Conservation (phyloP, 2,797 vertebrate genomes). For the Synanceia verrucosa region DNA sequence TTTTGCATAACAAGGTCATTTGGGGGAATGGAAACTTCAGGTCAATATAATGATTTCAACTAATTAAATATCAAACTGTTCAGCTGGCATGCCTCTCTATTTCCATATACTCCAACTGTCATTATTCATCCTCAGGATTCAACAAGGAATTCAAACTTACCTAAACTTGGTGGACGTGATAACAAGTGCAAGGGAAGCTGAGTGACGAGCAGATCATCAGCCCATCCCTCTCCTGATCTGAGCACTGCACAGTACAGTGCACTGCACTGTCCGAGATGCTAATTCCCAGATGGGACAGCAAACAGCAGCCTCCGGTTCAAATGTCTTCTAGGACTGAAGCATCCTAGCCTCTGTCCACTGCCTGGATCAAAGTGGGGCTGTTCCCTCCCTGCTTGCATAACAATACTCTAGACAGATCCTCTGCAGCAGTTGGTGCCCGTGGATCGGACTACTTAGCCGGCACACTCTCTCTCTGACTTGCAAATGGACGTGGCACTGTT, state of each 20-base stretch:
- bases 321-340: constrained; percentile 28
- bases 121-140: neutral
- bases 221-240: neutral
- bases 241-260: neutral
- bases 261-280: constrained; percentile 14
- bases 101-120: too few relatives aligned
- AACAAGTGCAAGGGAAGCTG: constrained; percentile 13
- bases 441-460: constrained; percentile 62
- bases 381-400: constrained; percentile 74
- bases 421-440: constrained; percentile 68
- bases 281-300: constrained; percentile 23
- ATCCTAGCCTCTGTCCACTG: constrained; percentile 53
- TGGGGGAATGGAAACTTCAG: neutral
- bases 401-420: constrained; percentile 67
- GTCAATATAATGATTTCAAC: constrained; percentile 18
- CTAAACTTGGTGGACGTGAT: constrained; percentile 28
- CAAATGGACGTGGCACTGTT: constrained; percentile 73
- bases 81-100: neutral
- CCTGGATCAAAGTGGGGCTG: constrained; percentile 69
- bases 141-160: constrained; percentile 59
- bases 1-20: constrained; percentile 20
- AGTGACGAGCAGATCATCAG: constrained; percentile 36
- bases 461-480: constrained; percentile 52
- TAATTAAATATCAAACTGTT: neutral
- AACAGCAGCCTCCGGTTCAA: constrained; percentile 44